Conservation (phyloP, 2,797 vertebrate genomes). For the Poliocrania exsul region DNA sequence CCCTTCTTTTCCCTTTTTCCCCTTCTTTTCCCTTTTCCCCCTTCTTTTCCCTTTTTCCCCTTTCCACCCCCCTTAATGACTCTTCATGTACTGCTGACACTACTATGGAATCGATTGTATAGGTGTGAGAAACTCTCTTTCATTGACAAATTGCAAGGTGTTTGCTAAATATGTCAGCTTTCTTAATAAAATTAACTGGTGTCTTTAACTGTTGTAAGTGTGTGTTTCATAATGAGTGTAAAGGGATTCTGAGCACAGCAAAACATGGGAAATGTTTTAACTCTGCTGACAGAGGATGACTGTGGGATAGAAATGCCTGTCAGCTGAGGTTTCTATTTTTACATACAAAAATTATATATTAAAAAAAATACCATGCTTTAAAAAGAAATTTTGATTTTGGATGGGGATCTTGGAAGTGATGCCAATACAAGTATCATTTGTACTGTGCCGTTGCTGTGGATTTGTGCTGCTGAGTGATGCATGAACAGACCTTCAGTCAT, state of each 20-base stretch:
- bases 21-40: neutral
- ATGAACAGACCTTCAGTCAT: neutral
- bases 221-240: neutral
- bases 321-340: neutral
- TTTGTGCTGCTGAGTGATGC: neutral
- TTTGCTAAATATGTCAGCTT: neutral
- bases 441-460: neutral
- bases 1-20: too few species aligned
- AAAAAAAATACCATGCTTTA: neutral
- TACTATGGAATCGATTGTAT: neutral
- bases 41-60: neutral
- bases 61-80: neutral
- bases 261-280: neutral
- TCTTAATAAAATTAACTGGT: slow-evolving; percentile 4
- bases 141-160: neutral
- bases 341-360: neutral
- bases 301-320: neutral
- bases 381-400: neutral
- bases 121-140: neutral
- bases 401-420: neutral
- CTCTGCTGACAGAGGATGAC: neutral
- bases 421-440: neutral
- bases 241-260: neutral
- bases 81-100: neutral
- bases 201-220: neutral